Conservation (phyloP, 2,797 vertebrate genomes). For the Macroramphosus scolopax region DNA sequence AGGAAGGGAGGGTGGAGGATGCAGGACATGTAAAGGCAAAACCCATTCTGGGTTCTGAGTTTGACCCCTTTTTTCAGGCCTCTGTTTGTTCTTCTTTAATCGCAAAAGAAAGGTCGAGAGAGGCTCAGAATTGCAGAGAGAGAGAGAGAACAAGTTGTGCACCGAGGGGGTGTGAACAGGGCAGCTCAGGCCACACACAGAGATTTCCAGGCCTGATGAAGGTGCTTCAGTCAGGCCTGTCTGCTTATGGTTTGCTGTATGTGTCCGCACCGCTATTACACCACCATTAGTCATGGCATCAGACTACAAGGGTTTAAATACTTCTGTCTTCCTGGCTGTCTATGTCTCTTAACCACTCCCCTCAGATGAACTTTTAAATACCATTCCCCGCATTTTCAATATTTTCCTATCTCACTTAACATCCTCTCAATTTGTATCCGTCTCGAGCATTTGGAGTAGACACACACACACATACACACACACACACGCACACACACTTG, state of each 20-base stretch:
- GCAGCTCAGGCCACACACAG: constrained; percentile 69
- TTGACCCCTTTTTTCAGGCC: constrained; percentile 31
- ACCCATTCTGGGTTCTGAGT: constrained; percentile 25
- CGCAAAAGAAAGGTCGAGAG: constrained; percentile 9
- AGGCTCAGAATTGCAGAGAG: constrained; percentile 19
- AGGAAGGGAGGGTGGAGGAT: constrained; percentile 4
- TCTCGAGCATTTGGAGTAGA: constrained; percentile 54
- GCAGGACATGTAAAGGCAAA: constrained; percentile 23
- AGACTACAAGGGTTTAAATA: constrained; percentile 45
- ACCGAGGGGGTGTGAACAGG: constrained; percentile 13
- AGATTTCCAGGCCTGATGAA: constrained; percentile 58
- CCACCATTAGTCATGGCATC: constrained; percentile 64
- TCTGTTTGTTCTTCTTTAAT: constrained; percentile 33
- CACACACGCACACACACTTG: constrained; percentile 13
- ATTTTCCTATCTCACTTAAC: constrained; percentile 43
- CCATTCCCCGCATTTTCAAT: too few species aligned
- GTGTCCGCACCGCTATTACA: constrained; percentile 63
- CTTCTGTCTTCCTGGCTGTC: not conserved
- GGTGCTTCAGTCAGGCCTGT: constrained; percentile 64
- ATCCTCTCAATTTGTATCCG: constrained; percentile 56
- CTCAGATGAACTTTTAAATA: constrained; percentile 37
- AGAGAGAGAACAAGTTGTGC: constrained; percentile 5
- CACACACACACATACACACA: constrained; percentile 33
- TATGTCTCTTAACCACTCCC: constrained; percentile 23
- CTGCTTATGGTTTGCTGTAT: constrained; percentile 58